Evolutionary conservation across 1,140 invertebrate genomes (phyloP).

Genomic region (Pristionchus pacificus): DNA sequence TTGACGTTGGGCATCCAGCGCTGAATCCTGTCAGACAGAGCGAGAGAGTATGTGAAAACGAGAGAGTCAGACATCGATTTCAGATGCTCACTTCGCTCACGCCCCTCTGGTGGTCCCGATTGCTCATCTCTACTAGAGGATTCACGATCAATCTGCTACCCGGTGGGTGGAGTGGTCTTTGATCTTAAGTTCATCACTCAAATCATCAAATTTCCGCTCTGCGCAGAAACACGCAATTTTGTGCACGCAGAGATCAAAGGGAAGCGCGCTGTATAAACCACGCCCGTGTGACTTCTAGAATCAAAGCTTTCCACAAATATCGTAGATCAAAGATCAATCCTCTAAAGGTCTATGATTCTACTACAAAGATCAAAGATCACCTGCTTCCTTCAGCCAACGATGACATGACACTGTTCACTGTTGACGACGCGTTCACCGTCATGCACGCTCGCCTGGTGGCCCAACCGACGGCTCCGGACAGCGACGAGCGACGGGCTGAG

Average conservation of each 20-base stretch:
- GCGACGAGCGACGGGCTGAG: background rate
- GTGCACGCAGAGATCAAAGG: too few species aligned
- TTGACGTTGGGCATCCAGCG: too few species aligned
- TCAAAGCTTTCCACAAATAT: too few species aligned
- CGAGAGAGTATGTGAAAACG: too few species aligned
- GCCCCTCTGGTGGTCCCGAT: constrained; percentile 47
- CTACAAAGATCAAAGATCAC: background rate
- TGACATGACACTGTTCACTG: constrained; percentile 42
- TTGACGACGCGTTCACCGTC: constrained; percentile 46
- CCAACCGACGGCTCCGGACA: constrained; percentile 18
- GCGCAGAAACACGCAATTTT: too few species aligned
- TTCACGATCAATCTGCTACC: constrained; percentile 42
- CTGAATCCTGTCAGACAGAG: too few species aligned
- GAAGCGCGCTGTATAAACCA: too few species aligned
- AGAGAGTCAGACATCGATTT: constrained; percentile 7
- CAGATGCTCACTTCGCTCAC: constrained; percentile 30
- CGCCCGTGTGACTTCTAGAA: too few species aligned
- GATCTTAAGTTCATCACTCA: background rate
- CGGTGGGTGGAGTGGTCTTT: background rate
- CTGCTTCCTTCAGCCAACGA: constrained; percentile 10
- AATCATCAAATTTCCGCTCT: background rate
- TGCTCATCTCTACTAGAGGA: constrained; percentile 43
- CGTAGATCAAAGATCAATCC: too few species aligned
- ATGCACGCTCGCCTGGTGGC: constrained; percentile 40
- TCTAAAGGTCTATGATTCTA: background rate